Base-by-base conservation (phyloP, 2,113 vertebrate genomes). In the Lipotes vexillifer region DNA sequence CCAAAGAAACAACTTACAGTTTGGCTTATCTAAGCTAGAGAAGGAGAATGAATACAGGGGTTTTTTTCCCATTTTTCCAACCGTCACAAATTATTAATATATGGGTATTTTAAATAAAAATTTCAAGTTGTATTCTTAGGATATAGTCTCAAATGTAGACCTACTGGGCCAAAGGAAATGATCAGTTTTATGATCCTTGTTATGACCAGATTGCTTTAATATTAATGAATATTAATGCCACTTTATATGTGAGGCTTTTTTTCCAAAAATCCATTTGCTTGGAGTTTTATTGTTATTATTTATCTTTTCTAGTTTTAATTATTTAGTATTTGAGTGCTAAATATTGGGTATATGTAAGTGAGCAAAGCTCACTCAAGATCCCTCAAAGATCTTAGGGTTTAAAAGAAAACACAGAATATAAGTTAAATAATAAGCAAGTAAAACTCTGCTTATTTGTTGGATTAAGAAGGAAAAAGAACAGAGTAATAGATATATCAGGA, bases 61-160 rank as follows among this genome's bases (percentile, higher is more conserved):
- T n/a, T 71, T 75, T 23, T 74, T 94, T 78, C 57, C 57, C 20
- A 46, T 74, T 74, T 92, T 95, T 68, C 75, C 57, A 97, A 31
- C 21, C 49, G 88, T 94, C 41, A 36, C n/a, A 65, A 93, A 87
- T 87, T 92, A 90, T 86, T 72, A 49, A 77, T 52, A 87, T 88
- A 31, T 14, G 13, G 15, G 49, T 82, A 82, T 71, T 95, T 93
- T 83, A 78, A 94, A 93, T 88, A 72, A 65, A 63, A 80, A 1
- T 66, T 71, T 92, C 78, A 88, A 95, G 23, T 87, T 36, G 36
- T 81, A 55, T 66, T 89, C 29, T 96, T 91, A 20, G 49, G 31
- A 23, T 81, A 63, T 88, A 55, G n/a, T 93, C 86, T 94, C 69
- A 88, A 77, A 84, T 80, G 12, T 69, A 83, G 52, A 84, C 23